phyloP scores from a whole-genome alignment of 2,888 invertebrate genomes.

The Idaea aversata region DNA sequence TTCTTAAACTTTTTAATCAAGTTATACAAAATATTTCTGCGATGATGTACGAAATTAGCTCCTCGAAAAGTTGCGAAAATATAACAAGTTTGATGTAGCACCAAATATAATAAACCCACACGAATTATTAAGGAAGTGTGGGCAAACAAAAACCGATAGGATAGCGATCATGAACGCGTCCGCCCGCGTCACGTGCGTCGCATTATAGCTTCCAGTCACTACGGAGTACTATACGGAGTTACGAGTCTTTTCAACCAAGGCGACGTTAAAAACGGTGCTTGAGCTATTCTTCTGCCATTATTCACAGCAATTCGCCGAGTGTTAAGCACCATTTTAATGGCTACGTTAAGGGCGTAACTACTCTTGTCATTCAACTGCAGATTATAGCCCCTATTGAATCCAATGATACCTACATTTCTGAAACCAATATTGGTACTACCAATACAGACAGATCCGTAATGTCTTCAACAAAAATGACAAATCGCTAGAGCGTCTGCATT shows the following conservation, averaged over 20 bases:
- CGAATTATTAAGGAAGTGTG: constrained; percentile 1
- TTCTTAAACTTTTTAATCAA: neutral
- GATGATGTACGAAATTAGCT: neutral
- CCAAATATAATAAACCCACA: neutral
- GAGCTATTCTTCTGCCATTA: constrained; percentile 64
- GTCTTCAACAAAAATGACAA: constrained; percentile 10
- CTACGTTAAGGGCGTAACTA: constrained; percentile 52
- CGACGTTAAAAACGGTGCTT: constrained; percentile 55
- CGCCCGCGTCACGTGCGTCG: constrained; percentile 45
- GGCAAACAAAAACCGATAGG: constrained; percentile 9
- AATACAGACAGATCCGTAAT: constrained; percentile 1
- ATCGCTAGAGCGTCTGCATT: constrained; percentile 20
- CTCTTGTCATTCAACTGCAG: constrained; percentile 53
- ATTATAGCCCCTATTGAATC: constrained; percentile 42
- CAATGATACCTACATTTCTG: constrained; percentile 16
- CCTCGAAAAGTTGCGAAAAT: neutral
- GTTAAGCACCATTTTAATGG: constrained; percentile 62
- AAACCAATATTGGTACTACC: constrained; percentile 6
- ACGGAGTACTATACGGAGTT: constrained; percentile 57
- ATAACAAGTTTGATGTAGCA: neutral
- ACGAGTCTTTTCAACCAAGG: constrained; percentile 56
- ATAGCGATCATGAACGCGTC: constrained; percentile 22
- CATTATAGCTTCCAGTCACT: constrained; percentile 62
- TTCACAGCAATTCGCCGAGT: constrained; percentile 63
- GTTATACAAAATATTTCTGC: neutral